Conservation (phyloP, 2,113 vertebrate species). For the Pachycephala philippinensis region DNA sequence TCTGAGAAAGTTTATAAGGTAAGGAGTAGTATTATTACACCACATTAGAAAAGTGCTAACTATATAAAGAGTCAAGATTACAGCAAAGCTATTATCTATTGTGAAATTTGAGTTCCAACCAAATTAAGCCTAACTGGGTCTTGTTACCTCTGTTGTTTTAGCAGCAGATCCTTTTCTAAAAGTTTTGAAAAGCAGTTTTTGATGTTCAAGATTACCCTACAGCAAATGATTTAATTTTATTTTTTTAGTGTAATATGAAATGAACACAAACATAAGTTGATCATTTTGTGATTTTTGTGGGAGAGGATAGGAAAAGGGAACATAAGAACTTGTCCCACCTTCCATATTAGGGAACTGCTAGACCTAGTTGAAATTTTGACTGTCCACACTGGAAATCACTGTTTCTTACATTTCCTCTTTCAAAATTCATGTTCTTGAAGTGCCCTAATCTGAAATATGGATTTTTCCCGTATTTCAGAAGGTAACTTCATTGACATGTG, state of each 20-base stretch:
- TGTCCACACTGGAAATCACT: neutral
- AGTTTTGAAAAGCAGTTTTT: neutral
- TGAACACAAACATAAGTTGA: neutral
- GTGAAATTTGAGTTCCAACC: neutral
- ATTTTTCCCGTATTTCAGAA: neutral
- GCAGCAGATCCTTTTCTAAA: neutral
- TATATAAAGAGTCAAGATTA: neutral
- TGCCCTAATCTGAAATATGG: neutral
- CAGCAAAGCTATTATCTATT: neutral
- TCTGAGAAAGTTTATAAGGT: conserved; percentile 61
- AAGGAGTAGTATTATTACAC: neutral
- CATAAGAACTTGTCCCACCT: neutral
- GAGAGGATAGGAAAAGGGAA: neutral
- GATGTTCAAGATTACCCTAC: neutral
- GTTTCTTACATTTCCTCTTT: neutral
- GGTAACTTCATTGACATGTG: neutral
- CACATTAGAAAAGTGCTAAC: neutral
- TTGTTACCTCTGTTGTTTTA: neutral
- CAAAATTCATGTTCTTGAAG: neutral
- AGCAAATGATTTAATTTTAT: neutral
- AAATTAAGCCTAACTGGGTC: neutral
- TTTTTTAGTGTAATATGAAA: neutral
- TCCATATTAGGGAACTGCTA: neutral
- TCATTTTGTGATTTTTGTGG: neutral
- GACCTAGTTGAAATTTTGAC: neutral